A percentile compares a stretch with the other conserved stretches of the same genome.
These are phyloP conservation scores for Ericerus pela DNA, from an alignment of 1,140 invertebrate species.

Conservation along the genomic window DNA sequence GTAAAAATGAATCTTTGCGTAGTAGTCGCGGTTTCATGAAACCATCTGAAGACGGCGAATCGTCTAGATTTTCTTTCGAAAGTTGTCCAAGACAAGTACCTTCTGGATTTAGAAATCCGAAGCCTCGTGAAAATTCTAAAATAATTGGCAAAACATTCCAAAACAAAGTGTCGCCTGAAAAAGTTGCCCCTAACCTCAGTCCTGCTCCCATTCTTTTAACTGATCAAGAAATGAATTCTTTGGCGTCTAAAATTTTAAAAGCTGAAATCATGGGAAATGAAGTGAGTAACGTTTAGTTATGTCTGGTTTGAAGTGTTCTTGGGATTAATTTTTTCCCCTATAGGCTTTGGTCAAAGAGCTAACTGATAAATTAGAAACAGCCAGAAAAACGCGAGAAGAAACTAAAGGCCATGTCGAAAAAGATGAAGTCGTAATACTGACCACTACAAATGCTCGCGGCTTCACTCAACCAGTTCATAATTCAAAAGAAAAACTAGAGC, in stretches of 20 bases:
- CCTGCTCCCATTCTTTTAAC: background rate
- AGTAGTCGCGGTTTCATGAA: background rate
- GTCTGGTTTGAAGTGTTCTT: background rate
- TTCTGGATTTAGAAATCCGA: background rate
- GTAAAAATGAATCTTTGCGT: too few species aligned
- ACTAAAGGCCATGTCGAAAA: constrained; percentile 21
- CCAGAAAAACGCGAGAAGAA: constrained; percentile 36
- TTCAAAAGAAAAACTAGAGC: constrained; percentile 2
- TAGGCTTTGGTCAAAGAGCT: constrained; percentile 48
- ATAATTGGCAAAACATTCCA: too few species aligned
- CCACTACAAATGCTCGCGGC: constrained; percentile 51
- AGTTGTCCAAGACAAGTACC: background rate
- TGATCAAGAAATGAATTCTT: constrained; percentile 41
- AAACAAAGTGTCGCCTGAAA: too few species aligned
- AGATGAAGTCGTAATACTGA: constrained; percentile 49
- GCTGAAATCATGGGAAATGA: constrained; percentile 77
- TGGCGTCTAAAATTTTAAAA: constrained; percentile 76
- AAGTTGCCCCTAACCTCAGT: too few species aligned
- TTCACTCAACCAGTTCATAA: constrained; percentile 21
- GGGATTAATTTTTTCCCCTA: background rate
- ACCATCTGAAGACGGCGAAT: background rate
- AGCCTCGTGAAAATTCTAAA: background rate
- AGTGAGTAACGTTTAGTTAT: constrained; percentile 28
- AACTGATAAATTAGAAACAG: constrained; percentile 55
- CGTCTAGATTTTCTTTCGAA: background rate